Percentiles rank a stretch among this genome's conserved stretches.
Evolutionary conservation across 2,888 invertebrate genomes (phyloP).

Genomic region (Patella ulyssiponensis): DNA sequence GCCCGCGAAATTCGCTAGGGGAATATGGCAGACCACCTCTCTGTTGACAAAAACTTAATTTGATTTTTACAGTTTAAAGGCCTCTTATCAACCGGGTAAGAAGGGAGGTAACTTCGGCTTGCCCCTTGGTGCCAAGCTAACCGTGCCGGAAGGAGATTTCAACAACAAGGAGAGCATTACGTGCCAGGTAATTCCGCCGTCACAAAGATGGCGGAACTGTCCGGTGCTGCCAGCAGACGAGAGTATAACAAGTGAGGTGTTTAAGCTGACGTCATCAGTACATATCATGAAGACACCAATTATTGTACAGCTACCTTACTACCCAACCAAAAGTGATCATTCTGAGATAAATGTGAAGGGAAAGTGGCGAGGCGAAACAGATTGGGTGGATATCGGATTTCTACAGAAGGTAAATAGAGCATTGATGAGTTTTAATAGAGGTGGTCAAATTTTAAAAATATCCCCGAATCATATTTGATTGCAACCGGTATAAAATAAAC

Average conservation of each 20-base stretch:
- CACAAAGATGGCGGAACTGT: constrained; percentile 53
- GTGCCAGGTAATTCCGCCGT: constrained; percentile 58
- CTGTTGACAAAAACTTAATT: not conserved
- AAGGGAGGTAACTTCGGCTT: constrained; percentile 66
- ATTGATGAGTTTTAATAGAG: no score
- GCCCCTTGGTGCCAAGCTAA: constrained; percentile 64
- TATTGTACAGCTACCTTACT: constrained; percentile 58
- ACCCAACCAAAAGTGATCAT: constrained; percentile 50
- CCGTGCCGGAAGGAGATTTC: constrained; percentile 57
- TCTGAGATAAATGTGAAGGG: constrained; percentile 63
- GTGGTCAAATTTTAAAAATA: no score
- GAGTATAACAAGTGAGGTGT: constrained; percentile 59
- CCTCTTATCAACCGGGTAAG: constrained; percentile 59
- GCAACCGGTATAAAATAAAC: no score
- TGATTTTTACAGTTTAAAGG: constrained; percentile 47
- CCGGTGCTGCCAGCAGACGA: constrained; percentile 50
- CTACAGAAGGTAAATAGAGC: constrained; percentile 48
- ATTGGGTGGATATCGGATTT: constrained; percentile 63
- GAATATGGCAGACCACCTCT: no score
- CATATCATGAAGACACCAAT: constrained; percentile 51
- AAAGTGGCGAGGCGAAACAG: constrained; percentile 59
- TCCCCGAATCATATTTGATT: no score
- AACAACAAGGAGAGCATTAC: constrained; percentile 64
- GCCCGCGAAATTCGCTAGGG: no score
- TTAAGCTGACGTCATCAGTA: constrained; percentile 48